Evolutionary conservation across 1,140 invertebrate species (phyloP).

Genomic region (Neodiprion fabricii): DNA sequence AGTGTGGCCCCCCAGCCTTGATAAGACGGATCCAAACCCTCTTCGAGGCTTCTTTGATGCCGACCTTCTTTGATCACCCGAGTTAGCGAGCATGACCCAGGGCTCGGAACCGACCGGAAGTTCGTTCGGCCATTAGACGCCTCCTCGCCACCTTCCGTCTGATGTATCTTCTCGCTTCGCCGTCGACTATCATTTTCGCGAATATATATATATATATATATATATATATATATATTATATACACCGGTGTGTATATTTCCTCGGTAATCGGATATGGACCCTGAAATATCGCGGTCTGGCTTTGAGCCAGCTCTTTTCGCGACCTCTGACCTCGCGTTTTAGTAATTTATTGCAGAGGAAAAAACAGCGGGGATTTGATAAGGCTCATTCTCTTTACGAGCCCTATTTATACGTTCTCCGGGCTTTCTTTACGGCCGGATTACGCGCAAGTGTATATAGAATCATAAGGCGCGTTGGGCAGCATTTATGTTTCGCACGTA

Average conservation of each 20-base stretch:
- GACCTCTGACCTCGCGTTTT: neutral
- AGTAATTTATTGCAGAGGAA: too few relatives aligned
- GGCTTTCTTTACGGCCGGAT: too few relatives aligned
- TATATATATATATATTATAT: too few relatives aligned
- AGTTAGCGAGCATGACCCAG: neutral
- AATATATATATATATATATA: neutral
- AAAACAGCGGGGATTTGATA: too few relatives aligned
- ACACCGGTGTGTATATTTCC: neutral
- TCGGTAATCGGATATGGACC: neutral
- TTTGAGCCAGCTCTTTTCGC: neutral
- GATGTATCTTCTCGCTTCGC: neutral
- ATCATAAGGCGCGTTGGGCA: too few relatives aligned
- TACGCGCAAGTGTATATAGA: too few relatives aligned
- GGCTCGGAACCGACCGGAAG: neutral
- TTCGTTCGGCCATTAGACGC: slow-evolving; percentile 6
- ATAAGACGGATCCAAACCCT: neutral
- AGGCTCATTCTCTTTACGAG: too few relatives aligned
- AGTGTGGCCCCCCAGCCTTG: neutral
- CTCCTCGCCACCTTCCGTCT: neutral
- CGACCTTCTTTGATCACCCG: neutral
- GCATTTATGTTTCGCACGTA: too few relatives aligned
- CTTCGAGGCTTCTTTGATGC: neutral
- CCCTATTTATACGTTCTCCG: too few relatives aligned
- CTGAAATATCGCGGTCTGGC: neutral
- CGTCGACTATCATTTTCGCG: neutral